A percentile compares a stretch with the other conserved stretches of the same genome.
These are phyloP conservation scores for Clarias macrocephalus DNA, from an alignment of 2,113 vertebrate species.

Conservation along the genomic window DNA sequence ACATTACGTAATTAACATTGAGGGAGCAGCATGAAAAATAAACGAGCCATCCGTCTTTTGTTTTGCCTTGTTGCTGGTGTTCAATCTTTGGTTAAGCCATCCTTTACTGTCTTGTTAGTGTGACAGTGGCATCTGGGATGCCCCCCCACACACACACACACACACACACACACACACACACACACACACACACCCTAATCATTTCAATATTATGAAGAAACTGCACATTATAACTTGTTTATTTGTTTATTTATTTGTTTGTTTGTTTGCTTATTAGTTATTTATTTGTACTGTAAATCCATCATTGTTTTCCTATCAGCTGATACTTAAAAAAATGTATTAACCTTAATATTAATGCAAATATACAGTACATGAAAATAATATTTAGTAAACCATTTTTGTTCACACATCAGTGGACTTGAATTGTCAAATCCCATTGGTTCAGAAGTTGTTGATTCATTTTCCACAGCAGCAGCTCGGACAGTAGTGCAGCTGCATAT, in stretches of 20 bases:
- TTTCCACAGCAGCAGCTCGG: too few relatives aligned
- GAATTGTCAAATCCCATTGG: not conserved
- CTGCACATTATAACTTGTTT: not conserved
- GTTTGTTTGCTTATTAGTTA: not conserved
- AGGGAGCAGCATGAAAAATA: not conserved
- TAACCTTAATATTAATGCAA: not conserved
- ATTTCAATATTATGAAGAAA: not conserved
- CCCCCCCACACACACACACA: not conserved
- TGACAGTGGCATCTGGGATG: not conserved
- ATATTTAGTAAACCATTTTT: not conserved
- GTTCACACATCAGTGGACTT: not conserved
- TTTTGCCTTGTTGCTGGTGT: not conserved
- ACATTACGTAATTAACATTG: not conserved
- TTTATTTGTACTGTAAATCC: not conserved
- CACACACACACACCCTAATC: not conserved
- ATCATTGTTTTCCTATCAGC: not conserved
- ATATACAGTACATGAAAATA: not conserved
- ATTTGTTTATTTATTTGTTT: not conserved
- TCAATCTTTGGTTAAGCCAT: slow-evolving; percentile 4
- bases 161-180: not conserved
- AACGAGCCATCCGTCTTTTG: not conserved
- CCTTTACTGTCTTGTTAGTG: slow-evolving; percentile 20
- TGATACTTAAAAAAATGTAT: not conserved
- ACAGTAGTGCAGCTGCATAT: too few relatives aligned
- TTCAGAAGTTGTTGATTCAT: not conserved